Evolutionary conservation across 2,888 invertebrate genomes (phyloP), one percentile per base, ranked within the genome.

Genomic region (Shargacucullia verbasci): DNA sequence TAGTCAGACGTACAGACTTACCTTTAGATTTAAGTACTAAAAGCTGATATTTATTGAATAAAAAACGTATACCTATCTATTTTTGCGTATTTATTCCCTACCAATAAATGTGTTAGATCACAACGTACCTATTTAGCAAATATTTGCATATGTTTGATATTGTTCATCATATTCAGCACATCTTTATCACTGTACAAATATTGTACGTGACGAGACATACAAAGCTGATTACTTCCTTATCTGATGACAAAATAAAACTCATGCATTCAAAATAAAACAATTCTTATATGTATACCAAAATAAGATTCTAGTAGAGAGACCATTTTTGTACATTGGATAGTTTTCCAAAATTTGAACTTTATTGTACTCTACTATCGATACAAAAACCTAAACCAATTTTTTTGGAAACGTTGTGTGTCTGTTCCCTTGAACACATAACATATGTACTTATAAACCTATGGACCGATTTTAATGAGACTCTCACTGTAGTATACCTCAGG

Each of bases 1-100:
- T 91, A 86, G 84, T 92, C 83, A 88, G 82, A 79, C 83, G 85
- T 39, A 85, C 94, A 65, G 95, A 95, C 83, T 87, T 93, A 72
- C 95, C 95, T 52, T 88, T 95, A 91, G 95, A 95, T 91, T 94
- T 95, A 91, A 95, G 95, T 83, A 94, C 94, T 70, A 94, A 94
- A 76, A 94, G 93, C 91, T 88, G 82, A 84, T 80, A 78, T 83
- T 77, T 63, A 77, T 78, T 73, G 61, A 67, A 59, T 65, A 63
- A 67, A 72, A 76, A 68, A 65, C 53, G n/a, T 63, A 60, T 58
- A 50, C 29, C 27, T 48, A 47, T 39, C 11, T 25, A 27, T 12
- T 47, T 72, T 38, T 15, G 41, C 27, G 34, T 48, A 47, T 70
- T 53, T n/a, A 66, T 50, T 68, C 0, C 37, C 44, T 66, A 47